phyloP scores from a whole-genome alignment of 2,888 invertebrate species.

The Serrognathus titanus region DNA sequence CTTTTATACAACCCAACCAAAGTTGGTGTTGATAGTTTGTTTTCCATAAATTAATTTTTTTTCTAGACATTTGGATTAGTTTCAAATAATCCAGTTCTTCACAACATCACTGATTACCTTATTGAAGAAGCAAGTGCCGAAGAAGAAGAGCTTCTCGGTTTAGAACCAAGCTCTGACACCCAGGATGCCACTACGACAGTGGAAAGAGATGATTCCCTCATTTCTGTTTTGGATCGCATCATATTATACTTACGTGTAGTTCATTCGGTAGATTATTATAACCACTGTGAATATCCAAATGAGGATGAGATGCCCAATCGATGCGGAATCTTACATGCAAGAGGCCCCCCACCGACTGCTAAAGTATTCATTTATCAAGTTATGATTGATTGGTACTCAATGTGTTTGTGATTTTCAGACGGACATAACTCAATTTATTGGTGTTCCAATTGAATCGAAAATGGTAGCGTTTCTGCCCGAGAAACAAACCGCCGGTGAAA shows the following conservation, averaged over 20 bases:
- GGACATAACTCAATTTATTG: constrained; percentile 69
- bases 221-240: constrained; percentile 73
- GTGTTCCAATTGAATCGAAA: constrained; percentile 82
- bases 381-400: constrained; percentile 15
- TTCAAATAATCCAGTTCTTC: constrained; percentile 88
- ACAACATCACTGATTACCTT: constrained; percentile 95
- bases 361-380: constrained; percentile 55
- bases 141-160: constrained; percentile 88
- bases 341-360: constrained; percentile 81
- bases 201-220: constrained; percentile 68
- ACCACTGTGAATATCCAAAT: constrained; percentile 97
- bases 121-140: constrained; percentile 98
- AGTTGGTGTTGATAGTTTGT: too few relatives aligned
- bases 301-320: constrained; percentile 99
- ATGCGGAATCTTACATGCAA: constrained; percentile 96
- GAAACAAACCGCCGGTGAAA: constrained; percentile 66
- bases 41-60: too few relatives aligned
- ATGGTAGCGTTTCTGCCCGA: constrained; percentile 86
- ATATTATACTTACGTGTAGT: constrained; percentile 93
- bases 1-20: too few relatives aligned
- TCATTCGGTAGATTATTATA: constrained; percentile 98
- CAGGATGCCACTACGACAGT: constrained; percentile 52
- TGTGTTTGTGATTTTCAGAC: constrained; percentile 50
- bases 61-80: constrained; percentile 64
- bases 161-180: constrained; percentile 52